Conservation (phyloP, 2,797 vertebrate genomes). For the Betta splendens region DNA sequence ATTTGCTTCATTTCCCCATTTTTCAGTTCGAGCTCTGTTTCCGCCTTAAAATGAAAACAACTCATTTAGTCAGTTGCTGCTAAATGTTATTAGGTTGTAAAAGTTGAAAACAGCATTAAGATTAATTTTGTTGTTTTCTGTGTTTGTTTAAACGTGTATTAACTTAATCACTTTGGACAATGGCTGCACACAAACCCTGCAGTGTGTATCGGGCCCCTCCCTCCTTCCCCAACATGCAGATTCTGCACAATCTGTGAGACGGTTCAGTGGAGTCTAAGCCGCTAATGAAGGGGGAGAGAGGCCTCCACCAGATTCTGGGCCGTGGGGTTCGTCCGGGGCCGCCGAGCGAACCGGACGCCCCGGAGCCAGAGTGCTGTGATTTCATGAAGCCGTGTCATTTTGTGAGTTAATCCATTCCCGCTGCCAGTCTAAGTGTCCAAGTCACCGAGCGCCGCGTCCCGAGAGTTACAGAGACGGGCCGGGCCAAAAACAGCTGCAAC, state of each 20-base stretch:
- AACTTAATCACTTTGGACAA: background rate
- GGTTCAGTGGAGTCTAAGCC: conserved; percentile 50
- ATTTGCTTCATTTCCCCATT: conserved; percentile 10
- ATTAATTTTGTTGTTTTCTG: background rate
- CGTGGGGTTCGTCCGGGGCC: conserved; percentile 48
- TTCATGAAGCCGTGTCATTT: conserved; percentile 72
- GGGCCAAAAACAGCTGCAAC: conserved; percentile 8
- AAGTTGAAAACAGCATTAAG: too few species aligned
- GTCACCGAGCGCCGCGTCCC: conserved; percentile 34
- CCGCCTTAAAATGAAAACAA: conserved; percentile 15
- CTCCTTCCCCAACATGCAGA: conserved; percentile 18
- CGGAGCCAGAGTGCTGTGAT: conserved; percentile 49
- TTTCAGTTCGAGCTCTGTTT: conserved; percentile 9
- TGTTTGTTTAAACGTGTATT: background rate
- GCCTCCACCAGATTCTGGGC: conserved; percentile 49
- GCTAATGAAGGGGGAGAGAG: conserved; percentile 45
- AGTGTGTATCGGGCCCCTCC: background rate
- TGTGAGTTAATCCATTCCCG: conserved; percentile 59
- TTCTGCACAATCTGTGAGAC: conserved; percentile 39
- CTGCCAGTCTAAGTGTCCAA: conserved; percentile 44
- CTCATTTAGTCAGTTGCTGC: too few species aligned
- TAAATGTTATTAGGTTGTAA: too few species aligned
- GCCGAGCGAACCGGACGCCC: conserved; percentile 61
- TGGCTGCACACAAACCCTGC: background rate
- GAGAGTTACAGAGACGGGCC: conserved; percentile 14